Base-by-base conservation (phyloP, 1,140 invertebrate genomes). In the Meteorus sp. region DNA sequence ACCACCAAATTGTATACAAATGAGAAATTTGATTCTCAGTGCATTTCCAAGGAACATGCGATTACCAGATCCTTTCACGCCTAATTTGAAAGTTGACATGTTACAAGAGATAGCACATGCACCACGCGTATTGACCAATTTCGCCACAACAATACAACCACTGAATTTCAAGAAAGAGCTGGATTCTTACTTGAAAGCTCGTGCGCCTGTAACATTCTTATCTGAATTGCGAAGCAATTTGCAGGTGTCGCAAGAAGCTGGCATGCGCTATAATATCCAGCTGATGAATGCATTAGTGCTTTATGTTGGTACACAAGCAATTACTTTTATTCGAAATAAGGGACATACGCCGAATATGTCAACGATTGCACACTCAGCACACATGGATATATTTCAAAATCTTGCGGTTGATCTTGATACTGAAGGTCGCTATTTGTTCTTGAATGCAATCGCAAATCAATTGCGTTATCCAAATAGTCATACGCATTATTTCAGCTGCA, bases 321-420 rank as follows among this genome's bases (percentile, higher is more conserved):
- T 99, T 62, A 84, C 87, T 3, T 87, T 90, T 56, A 95, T 96
- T 56, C 86, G 92, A 41, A 86, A 85, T 59, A 95, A 95, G 78
- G 90, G 91, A 23, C 89, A 91, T 60, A 90, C 92, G 3, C 95
- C 97, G 0, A 97, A 90, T 68, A 97, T 97, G 87, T 88, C 91
- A 13, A 98, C 95, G 0, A 98, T 99, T 59, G 93, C 92, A 4
- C 95, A 99, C 71, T 96, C 95, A 17, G 90, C 96, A 0, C 96
- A 98, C 73, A 99, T 99, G 95, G 97, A 99, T 72, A 99, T 99
- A 59, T 99, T 99, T 84, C 96, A 99, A 79, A 98, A 98, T 82
- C 85, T 99, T 60, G 94, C 94, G 11, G 95, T 98, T 2, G 94
- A 97, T 79, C 85, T 99, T 27, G 97, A 99, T 75, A 98, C 94